Evolutionary conservation across 2,888 invertebrate genomes (phyloP).

Genomic region (Doris montereyensis): DNA sequence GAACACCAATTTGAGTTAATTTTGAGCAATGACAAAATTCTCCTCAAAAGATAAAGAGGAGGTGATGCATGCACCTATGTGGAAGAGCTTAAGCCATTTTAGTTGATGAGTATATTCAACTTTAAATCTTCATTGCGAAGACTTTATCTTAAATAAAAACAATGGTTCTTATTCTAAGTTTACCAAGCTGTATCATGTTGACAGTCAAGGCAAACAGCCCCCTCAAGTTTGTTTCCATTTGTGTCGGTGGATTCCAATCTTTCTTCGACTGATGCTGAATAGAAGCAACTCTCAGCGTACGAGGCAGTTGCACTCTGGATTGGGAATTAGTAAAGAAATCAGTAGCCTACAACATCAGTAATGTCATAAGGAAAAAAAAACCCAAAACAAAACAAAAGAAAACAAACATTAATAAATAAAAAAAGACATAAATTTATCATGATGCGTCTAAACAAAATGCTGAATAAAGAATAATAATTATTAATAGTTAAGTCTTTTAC

Average conservation of each 20-base stretch:
- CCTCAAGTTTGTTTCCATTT: constrained; percentile 78
- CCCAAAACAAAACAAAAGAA: neutral
- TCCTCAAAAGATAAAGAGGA: too few species aligned
- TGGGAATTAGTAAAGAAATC: neutral
- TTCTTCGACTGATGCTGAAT: constrained; percentile 83
- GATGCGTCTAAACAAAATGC: too few species aligned
- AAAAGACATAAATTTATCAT: neutral
- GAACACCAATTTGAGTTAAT: too few species aligned
- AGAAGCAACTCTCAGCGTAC: constrained; percentile 86
- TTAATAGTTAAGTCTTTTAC: too few species aligned
- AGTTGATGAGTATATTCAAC: too few species aligned
- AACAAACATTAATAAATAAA: neutral
- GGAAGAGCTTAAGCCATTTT: too few species aligned
- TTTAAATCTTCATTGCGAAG: too few species aligned
- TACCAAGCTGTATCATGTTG: constrained; percentile 73
- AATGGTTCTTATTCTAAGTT: too few species aligned
- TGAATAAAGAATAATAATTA: too few species aligned
- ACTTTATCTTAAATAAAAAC: too few species aligned
- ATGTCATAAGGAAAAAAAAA: neutral
- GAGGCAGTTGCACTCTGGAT: constrained; percentile 85
- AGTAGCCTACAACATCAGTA: neutral
- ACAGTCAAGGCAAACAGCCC: constrained; percentile 89
- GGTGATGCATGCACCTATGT: too few species aligned
- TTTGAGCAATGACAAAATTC: too few species aligned
- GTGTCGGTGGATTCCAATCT: constrained; percentile 79